Evolutionary conservation across 1,140 invertebrate species (phyloP).

Genomic region (Manduca sexta): DNA sequence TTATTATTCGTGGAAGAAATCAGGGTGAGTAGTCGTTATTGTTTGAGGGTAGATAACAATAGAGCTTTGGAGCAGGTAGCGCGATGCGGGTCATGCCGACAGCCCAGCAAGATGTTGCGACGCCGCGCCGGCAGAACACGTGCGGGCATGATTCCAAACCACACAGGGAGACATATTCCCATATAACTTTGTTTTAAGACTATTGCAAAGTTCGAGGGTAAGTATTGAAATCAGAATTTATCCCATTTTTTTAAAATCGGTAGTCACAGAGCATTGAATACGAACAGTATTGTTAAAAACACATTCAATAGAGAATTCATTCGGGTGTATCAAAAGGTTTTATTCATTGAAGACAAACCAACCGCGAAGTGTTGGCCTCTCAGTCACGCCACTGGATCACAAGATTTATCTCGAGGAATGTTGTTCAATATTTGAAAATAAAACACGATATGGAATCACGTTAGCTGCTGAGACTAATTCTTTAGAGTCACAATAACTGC

Average conservation of each 20-base stretch:
- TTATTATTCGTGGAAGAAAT: conserved; percentile 54
- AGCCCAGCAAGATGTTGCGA: conserved; percentile 32
- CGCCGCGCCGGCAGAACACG: conserved; percentile 26
- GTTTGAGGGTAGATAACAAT: conserved; percentile 46
- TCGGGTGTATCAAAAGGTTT: conserved; percentile 38
- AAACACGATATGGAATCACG: background rate
- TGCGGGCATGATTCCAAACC: conserved; percentile 40
- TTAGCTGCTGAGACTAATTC: conserved; percentile 3
- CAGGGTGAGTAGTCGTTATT: conserved; percentile 51
- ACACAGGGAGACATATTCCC: conserved; percentile 54
- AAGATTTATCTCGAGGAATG: conserved; percentile 14
- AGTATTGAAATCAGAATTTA: too few species aligned
- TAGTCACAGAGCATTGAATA: too few species aligned
- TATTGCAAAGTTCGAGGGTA: too few species aligned
- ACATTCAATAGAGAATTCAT: conserved; percentile 14
- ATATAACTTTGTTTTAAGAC: too few species aligned
- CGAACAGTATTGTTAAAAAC: conserved; percentile 14
- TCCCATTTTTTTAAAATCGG: too few species aligned
- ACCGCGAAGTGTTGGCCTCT: conserved; percentile 29
- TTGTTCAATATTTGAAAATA: conserved; percentile 10
- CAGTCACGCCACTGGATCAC: conserved; percentile 19
- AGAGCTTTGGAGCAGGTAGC: conserved; percentile 47
- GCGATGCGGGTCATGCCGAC: conserved; percentile 43
- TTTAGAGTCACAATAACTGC: background rate
- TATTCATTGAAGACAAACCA: conserved; percentile 32